Evolutionary conservation across 92 coral and sea anemone genomes (phyloP).

Genomic region (Phymanthus crucifer): DNA sequence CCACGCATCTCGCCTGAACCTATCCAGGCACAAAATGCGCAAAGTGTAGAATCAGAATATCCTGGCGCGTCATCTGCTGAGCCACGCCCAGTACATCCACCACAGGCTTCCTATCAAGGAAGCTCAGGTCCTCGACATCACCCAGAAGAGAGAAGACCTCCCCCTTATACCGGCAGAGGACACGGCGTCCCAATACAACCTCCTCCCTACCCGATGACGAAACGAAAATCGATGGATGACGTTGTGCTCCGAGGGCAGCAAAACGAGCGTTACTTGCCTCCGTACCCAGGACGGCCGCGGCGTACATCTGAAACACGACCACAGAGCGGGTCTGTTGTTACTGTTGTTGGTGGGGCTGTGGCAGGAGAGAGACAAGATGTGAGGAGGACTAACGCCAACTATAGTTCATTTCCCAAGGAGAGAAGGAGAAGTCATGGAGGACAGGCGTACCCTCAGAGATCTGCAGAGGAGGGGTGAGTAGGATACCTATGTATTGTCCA

Average conservation of each 20-base stretch:
- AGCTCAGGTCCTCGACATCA: background rate
- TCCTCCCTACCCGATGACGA: conserved; percentile 24
- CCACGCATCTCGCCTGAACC: conserved; percentile 59
- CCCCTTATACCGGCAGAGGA: background rate
- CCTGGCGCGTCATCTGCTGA: background rate
- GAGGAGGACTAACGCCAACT: conserved; percentile 15
- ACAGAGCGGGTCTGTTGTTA: conserved; percentile 37
- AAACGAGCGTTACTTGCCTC: conserved; percentile 11
- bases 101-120: background rate
- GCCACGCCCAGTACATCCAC: background rate
- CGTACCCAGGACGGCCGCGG: conserved; percentile 12
- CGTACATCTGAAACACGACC: conserved; percentile 32
- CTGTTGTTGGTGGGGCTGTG: conserved; percentile 8
- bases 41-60: conserved; percentile 36
- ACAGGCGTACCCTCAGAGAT: background rate
- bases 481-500: background rate
- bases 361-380: background rate
- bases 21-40: conserved; percentile 34
- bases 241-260: conserved; percentile 9
- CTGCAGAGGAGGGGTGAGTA: conserved; percentile 21
- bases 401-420: conserved; percentile 14
- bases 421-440: conserved; percentile 37
- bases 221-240: conserved; percentile 32
- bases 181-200: background rate
- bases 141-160: background rate